Evolutionary conservation across 2,888 invertebrate genomes (phyloP).

Genomic region (Drosophila niveifrons): DNA sequence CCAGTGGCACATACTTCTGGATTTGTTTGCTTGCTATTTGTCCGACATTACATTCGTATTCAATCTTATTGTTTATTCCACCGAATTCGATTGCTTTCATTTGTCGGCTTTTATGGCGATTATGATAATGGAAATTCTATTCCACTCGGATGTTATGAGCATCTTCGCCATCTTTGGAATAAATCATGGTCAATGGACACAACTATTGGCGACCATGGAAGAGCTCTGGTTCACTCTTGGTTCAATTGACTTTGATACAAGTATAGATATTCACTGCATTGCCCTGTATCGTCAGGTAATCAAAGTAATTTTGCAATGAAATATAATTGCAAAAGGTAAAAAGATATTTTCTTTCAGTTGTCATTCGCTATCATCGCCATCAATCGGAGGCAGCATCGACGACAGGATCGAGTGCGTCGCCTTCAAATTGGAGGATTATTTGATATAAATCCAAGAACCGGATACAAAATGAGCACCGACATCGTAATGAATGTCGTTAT

Average conservation of each 20-base stretch:
- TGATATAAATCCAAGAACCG: slow-evolving; percentile 42
- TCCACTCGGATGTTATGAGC: slow-evolving; percentile 46
- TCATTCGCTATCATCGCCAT: slow-evolving; percentile 59
- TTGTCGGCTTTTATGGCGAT: neutral
- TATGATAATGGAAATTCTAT: slow-evolving; percentile 11
- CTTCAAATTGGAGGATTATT: slow-evolving; percentile 60
- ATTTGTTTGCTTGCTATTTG: slow-evolving; percentile 56
- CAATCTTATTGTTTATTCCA: slow-evolving; percentile 43
- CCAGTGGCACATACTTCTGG: slow-evolving; percentile 53
- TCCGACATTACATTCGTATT: slow-evolving; percentile 50
- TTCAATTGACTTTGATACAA: neutral
- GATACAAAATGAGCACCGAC: slow-evolving; percentile 33
- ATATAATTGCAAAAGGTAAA: too few species aligned
- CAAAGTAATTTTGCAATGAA: too few species aligned
- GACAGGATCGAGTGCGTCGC: slow-evolving; percentile 31
- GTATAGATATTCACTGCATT: neutral
- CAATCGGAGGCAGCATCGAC: slow-evolving; percentile 41
- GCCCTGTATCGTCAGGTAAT: slow-evolving; percentile 52
- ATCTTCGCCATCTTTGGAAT: slow-evolving; percentile 52
- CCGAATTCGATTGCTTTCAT: neutral
- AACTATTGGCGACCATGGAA: slow-evolving; percentile 9
- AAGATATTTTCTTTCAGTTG: slow-evolving; percentile 36
- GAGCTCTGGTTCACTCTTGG: slow-evolving; percentile 32
- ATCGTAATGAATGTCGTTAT: slow-evolving; percentile 46
- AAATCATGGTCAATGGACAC: slow-evolving; percentile 39